These are phyloP conservation scores for Drosophila imparisetae DNA, from an alignment of 2,888 invertebrate species.

Conservation along the genomic window DNA sequence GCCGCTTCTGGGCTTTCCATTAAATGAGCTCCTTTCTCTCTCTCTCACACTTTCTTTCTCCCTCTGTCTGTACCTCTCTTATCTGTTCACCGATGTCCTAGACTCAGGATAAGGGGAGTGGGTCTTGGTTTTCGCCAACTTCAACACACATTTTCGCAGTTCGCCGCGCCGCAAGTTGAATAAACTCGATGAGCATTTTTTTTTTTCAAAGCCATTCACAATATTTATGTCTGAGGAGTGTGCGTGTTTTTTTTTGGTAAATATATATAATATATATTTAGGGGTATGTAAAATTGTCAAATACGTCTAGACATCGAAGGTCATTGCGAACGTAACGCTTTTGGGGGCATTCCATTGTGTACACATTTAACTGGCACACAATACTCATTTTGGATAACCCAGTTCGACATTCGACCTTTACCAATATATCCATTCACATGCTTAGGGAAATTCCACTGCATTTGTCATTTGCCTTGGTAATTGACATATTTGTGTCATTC, in stretches of 20 bases:
- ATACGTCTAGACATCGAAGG: slow-evolving; percentile 78
- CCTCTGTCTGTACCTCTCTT: not conserved
- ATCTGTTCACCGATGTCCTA: slow-evolving; percentile 36
- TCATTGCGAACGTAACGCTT: slow-evolving; percentile 61
- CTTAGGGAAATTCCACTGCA: slow-evolving; percentile 25
- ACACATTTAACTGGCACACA: slow-evolving; percentile 23
- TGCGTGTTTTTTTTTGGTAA: slow-evolving; percentile 34
- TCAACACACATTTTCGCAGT: slow-evolving; percentile 16
- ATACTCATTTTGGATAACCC: not conserved
- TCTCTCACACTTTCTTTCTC: not conserved
- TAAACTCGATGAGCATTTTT: slow-evolving; percentile 55
- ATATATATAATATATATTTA: slow-evolving; percentile 35
- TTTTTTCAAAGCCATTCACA: slow-evolving; percentile 35
- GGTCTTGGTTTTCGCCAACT: slow-evolving; percentile 16
- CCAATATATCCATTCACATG: slow-evolving; percentile 13
- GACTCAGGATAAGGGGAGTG: slow-evolving; percentile 29
- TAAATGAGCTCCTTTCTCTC: slow-evolving; percentile 19
- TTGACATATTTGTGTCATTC: slow-evolving; percentile 49
- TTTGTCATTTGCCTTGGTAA: slow-evolving; percentile 60
- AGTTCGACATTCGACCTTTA: not conserved
- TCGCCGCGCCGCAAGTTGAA: slow-evolving; percentile 58
- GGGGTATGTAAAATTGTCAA: slow-evolving; percentile 69
- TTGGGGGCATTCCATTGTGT: slow-evolving; percentile 39
- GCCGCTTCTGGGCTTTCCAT: slow-evolving; percentile 25
- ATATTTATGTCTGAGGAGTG: slow-evolving; percentile 34